Conservation (phyloP, 1,140 invertebrate species). For the Drosophila yakuba region DNA sequence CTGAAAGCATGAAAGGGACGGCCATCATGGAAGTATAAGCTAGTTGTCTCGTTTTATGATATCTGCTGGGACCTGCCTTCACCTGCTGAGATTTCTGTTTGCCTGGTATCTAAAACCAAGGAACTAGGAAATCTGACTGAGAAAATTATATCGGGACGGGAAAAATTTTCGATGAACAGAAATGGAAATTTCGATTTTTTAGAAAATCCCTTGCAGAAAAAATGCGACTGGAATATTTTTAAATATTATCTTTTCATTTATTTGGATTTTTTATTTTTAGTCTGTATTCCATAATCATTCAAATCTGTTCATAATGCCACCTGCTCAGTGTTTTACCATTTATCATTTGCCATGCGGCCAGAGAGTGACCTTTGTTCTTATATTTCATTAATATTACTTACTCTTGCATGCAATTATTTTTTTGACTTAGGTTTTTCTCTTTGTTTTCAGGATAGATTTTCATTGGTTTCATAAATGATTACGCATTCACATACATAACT, state of each 20-base stretch:
- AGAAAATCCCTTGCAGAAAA: neutral
- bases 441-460: constrained; percentile 35
- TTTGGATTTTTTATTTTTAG: constrained; percentile 50
- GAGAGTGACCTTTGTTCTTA: constrained; percentile 37
- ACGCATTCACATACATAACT: constrained; percentile 55
- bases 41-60: no score
- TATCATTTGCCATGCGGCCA: constrained; percentile 22
- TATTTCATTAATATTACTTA: constrained; percentile 43
- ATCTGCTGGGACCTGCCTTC: no score
- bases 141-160: no score
- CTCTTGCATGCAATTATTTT: constrained; percentile 44
- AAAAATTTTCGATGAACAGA: no score
- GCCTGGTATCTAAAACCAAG: no score
- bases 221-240: constrained; percentile 19
- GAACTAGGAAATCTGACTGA: no score
- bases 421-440: constrained; percentile 26
- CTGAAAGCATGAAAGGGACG: no score
- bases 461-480: constrained; percentile 41
- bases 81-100: no score
- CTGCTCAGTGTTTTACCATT: constrained; percentile 6
- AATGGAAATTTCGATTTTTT: no score
- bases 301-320: constrained; percentile 18
- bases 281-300: constrained; percentile 27
- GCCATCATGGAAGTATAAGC: no score
- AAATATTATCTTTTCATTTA: constrained; percentile 56